Evolutionary conservation across 2,888 invertebrate genomes (phyloP).

Genomic region (Saturnia japonica): DNA sequence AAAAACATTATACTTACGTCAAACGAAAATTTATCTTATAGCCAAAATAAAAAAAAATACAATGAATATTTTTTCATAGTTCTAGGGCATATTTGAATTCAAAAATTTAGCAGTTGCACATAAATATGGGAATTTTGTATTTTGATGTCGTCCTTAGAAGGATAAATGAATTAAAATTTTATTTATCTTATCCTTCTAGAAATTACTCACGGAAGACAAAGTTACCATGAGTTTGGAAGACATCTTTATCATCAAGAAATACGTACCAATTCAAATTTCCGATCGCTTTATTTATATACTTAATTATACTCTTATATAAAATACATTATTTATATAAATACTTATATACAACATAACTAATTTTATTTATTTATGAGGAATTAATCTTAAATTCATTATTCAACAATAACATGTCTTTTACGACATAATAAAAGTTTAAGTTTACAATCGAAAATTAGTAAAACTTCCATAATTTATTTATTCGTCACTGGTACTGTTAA

Average conservation of each 20-base stretch:
- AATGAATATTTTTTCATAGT: too few relatives aligned
- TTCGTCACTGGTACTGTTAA: neutral
- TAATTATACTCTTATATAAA: neutral
- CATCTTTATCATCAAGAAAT: constrained; percentile 20
- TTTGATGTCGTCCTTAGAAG: too few relatives aligned
- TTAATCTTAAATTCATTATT: neutral
- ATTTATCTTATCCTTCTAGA: neutral
- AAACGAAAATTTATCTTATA: too few relatives aligned
- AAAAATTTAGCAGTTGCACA: too few relatives aligned
- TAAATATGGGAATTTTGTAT: too few relatives aligned
- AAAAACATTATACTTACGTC: too few relatives aligned
- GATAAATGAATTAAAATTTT: neutral
- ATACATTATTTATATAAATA: neutral
- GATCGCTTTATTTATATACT: neutral
- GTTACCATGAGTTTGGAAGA: neutral
- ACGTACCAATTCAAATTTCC: neutral
- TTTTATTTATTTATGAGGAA: neutral
- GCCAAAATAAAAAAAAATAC: too few relatives aligned
- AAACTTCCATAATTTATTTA: neutral
- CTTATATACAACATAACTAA: neutral
- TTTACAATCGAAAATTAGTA: constrained; percentile 8
- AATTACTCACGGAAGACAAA: neutral
- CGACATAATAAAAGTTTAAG: constrained; percentile 1
- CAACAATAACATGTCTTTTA: neutral
- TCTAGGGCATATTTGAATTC: too few relatives aligned